Conservation (phyloP, 1,140 invertebrate genomes). For the Diabrotica virgifera region DNA sequence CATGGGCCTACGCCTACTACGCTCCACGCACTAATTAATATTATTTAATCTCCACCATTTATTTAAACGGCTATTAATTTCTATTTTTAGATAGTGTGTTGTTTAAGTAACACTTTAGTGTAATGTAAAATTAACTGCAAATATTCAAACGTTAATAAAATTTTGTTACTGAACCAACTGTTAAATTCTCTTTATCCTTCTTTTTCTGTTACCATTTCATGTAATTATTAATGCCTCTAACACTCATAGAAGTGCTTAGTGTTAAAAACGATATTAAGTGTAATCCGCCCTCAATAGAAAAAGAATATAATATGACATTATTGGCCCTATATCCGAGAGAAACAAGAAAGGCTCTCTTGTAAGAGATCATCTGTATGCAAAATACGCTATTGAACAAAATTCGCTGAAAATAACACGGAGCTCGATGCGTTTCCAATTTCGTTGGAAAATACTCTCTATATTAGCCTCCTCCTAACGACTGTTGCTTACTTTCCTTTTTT, state of each 20-base stretch:
- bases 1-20: too few relatives aligned
- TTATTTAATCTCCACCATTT: too few relatives aligned
- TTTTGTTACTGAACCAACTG: too few relatives aligned
- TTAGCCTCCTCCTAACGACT: slow-evolving; percentile 26
- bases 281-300: neutral
- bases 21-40: too few relatives aligned
- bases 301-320: slow-evolving; percentile 1
- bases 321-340: slow-evolving; percentile 15
- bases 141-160: too few relatives aligned
- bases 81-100: too few relatives aligned
- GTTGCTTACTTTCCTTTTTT: slow-evolving; percentile 21
- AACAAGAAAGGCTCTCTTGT: slow-evolving; percentile 12
- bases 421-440: slow-evolving; percentile 29
- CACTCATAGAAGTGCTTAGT: neutral
- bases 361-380: slow-evolving; percentile 29
- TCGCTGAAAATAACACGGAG: slow-evolving; percentile 28
- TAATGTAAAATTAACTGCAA: too few relatives aligned
- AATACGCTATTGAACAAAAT: slow-evolving; percentile 30
- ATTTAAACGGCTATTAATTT: too few relatives aligned
- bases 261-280: neutral
- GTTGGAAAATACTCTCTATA: slow-evolving; percentile 22
- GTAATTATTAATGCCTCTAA: too few relatives aligned
- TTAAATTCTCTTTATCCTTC: too few relatives aligned
- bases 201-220: too few relatives aligned
- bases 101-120: too few relatives aligned